Evolutionary conservation across 2,797 vertebrate genomes (phyloP).

Genomic region (Tauraco hartlaubi): DNA sequence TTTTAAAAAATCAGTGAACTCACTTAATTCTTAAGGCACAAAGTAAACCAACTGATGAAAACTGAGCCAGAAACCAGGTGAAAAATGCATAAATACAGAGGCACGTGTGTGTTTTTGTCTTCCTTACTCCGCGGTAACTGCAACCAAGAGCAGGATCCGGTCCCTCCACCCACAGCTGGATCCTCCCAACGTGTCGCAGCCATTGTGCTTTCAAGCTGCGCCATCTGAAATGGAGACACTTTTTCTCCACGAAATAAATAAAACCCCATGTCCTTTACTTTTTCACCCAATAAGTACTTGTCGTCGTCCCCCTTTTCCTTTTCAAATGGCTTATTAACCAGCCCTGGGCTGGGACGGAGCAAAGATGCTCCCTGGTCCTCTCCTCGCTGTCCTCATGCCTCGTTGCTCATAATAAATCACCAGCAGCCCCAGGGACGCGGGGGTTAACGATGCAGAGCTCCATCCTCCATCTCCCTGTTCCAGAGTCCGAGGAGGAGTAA

Average conservation of each 20-base stretch:
- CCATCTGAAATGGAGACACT: neutral
- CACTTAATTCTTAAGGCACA: neutral
- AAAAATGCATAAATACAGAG: neutral
- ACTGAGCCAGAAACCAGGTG: neutral
- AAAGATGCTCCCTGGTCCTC: neutral
- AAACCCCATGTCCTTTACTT: neutral
- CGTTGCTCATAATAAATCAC: slow-evolving; percentile 30
- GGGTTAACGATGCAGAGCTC: slow-evolving; percentile 52
- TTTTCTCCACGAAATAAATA: neutral
- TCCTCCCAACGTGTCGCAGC: rapidly evolving
- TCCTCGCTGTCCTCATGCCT: neutral
- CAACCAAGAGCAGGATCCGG: neutral
- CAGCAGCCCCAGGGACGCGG: neutral
- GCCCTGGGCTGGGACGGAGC: neutral
- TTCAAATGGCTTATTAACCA: neutral
- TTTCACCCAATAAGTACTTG: neutral
- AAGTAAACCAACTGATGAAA: neutral
- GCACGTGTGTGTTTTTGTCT: rapidly evolving
- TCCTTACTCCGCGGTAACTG: rapidly evolving
- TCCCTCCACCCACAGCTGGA: neutral
- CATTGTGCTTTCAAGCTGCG: rapidly evolving
- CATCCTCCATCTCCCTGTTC: slow-evolving; percentile 40
- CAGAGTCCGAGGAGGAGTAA: neutral
- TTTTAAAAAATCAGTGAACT: neutral
- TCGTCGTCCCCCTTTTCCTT: too few species aligned